Evolutionary conservation across 2,113 vertebrate species (phyloP), one percentile per base, ranked within the genome.

Genomic region (Herpailurus yagouaroundi): DNA sequence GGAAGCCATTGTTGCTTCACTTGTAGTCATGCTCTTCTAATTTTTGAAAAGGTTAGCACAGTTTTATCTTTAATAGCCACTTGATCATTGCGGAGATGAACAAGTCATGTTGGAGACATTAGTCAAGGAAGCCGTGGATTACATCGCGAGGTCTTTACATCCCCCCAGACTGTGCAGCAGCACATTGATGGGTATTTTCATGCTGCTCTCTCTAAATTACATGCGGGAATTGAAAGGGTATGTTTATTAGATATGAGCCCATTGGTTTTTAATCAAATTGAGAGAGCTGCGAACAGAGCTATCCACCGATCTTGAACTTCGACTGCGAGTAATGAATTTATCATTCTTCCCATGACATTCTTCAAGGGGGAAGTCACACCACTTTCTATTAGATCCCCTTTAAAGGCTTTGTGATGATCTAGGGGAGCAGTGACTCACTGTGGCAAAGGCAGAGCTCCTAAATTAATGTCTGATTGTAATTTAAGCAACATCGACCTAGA

Each of bases 31-130:
- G 98, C 97, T 90, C 96, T 98, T 95, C 98, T 98, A 97, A 98
- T 98, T 98, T 98, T 98, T 98, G 95, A 97, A 99, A 99, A 99
- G 98, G 97, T 98, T 99, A 98, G 97, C 95, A 98, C 60, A 86
- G 95, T 98, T 99, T 98, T 98, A 97, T 97, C 97, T 97, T 96
- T 98, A 98, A 98, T 98, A 98, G 98, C 98, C 96, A 98, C 97
- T 98, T 98, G 98, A 98, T 98, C 98, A 98, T 96, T 88, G 97
- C 57, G 97, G 98, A 97, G 98, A 98, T 98, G 98, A 98, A 98
- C 97, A 99, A 98, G 97, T 98, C 98, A 98, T 97, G 91, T 97
- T 98, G 96, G 96, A 98, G 85, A 91, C 96, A 98, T 99, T 98
- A 98, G 95, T 99, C 98, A 98, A 95, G 91, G 66, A 97, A 98